Evolutionary conservation across 2,113 vertebrate species (phyloP).

Genomic region (Neopipo cinnamomea): DNA sequence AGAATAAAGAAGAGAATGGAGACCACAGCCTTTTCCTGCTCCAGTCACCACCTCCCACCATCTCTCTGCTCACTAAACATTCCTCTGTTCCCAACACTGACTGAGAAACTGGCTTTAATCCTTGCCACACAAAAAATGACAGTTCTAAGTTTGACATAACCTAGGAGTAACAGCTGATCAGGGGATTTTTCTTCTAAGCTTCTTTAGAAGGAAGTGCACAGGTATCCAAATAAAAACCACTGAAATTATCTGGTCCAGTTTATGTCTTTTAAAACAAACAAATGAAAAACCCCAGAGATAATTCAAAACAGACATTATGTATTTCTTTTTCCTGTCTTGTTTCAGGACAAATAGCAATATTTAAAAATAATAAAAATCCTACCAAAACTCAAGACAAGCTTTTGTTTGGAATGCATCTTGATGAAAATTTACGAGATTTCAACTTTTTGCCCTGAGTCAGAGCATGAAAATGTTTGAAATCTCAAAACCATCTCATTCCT

Average conservation of each 20-base stretch:
- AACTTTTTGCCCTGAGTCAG: background rate
- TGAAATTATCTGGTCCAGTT: background rate
- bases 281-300: fast-evolving
- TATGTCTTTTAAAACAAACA: background rate
- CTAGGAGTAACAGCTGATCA: background rate
- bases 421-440: constrained; percentile 3
- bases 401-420: background rate
- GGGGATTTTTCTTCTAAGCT: background rate
- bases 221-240: background rate
- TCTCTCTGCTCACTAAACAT: background rate
- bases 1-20: background rate
- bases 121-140: background rate
- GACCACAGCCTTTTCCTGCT: background rate
- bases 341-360: background rate
- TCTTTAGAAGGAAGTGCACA: background rate
- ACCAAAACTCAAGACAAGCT: background rate
- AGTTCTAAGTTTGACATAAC: background rate
- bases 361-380: background rate
- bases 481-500: background rate
- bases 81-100: background rate
- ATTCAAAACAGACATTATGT: background rate
- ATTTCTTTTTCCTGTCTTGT: too few species aligned
- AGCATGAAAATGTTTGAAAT: constrained; percentile 34
- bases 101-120: background rate
- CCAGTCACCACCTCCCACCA: fast-evolving